A percentile compares a stretch with the other conserved stretches of the same genome.
Evolutionary conservation across 2,113 vertebrate genomes (phyloP).

Genomic region (Talpa occidentalis): DNA sequence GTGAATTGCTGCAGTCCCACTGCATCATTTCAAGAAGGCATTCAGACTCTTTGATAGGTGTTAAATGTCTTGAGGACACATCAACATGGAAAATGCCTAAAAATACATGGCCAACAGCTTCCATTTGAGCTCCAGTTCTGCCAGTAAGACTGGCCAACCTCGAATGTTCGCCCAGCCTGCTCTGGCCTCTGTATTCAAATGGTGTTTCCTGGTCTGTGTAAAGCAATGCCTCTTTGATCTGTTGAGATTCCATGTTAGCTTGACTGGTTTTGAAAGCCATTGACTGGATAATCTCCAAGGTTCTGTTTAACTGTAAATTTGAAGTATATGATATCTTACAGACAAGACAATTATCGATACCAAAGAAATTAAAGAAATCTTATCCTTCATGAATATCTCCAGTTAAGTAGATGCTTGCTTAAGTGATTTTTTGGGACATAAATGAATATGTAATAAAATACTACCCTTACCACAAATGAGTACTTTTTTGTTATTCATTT

Average conservation of each 20-base stretch:
- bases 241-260: background rate
- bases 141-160: no score
- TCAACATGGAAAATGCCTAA: background rate
- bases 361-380: background rate
- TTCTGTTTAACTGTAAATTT: background rate
- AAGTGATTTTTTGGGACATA: background rate
- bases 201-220: background rate
- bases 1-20: no score
- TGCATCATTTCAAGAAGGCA: background rate
- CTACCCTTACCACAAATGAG: background rate
- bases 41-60: no score
- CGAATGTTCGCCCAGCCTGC: fast-evolving
- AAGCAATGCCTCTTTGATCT: background rate
- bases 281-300: background rate
- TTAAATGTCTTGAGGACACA: background rate
- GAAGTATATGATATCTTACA: background rate
- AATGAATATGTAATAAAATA: background rate
- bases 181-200: background rate
- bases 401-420: background rate
- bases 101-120: background rate
- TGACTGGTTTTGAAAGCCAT: background rate
- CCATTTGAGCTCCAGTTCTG: background rate
- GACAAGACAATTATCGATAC: background rate
- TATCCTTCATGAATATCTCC: background rate
- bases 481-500: background rate